A percentile compares a stretch with the other conserved stretches of the same genome.
phyloP scores from a whole-genome alignment of 2,888 invertebrate species.

The Drosophila peninsularis region DNA sequence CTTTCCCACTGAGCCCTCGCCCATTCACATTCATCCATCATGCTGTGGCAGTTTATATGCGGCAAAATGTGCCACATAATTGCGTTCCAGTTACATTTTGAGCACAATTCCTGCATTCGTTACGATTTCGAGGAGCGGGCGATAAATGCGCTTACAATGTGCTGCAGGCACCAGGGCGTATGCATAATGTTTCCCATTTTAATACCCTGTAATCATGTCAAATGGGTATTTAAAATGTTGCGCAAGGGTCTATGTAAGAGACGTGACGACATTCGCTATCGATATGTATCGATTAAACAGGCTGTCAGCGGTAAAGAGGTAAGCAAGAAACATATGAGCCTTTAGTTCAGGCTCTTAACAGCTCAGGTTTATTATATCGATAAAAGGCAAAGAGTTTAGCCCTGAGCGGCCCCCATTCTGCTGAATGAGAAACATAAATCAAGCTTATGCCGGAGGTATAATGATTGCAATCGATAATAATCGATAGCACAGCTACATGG shows the following conservation, averaged over 20 bases:
- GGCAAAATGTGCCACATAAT: conserved; percentile 68
- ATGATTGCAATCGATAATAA: conserved; percentile 8
- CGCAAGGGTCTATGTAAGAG: not conserved
- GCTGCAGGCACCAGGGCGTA: conserved; percentile 22
- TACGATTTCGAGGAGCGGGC: conserved; percentile 23
- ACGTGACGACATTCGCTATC: not conserved
- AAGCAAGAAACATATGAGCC: not conserved
- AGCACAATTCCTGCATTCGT: conserved; percentile 53
- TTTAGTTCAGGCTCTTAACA: not conserved
- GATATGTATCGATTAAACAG: conserved; percentile 7
- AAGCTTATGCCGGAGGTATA: not conserved
- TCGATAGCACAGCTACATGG: conserved; percentile 2
- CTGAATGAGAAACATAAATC: not conserved
- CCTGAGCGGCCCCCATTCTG: not conserved
- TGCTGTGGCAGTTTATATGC: conserved; percentile 53
- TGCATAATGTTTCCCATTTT: conserved; percentile 27
- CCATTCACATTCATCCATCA: conserved; percentile 40
- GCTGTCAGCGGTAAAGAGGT: not conserved
- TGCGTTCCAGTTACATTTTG: conserved; percentile 76
- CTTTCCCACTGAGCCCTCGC: not conserved
- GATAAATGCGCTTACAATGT: conserved; percentile 55
- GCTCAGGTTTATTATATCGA: conserved; percentile 4
- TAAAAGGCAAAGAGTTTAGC: not conserved
- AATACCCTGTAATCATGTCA: not conserved
- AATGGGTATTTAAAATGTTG: not conserved